Conservation (phyloP, 2,888 invertebrate genomes). For the Encarsia formosa region DNA sequence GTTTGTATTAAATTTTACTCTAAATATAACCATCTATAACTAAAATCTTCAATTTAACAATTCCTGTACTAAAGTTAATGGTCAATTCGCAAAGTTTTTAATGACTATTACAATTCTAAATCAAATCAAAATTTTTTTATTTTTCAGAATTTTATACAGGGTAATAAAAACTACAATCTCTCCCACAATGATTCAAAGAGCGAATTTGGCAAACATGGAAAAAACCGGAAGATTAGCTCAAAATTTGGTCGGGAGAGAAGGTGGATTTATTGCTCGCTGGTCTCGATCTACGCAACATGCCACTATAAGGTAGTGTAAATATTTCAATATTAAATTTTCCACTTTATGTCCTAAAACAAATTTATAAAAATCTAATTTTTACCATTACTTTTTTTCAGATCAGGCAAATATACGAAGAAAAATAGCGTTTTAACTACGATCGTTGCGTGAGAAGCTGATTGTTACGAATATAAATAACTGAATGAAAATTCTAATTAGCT, state of each 20-base stretch:
- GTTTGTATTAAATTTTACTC: no score
- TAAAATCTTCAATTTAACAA: no score
- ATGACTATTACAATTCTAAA: not conserved
- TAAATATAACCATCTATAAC: no score
- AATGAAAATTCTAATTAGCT: no score
- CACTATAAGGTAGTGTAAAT: slow-evolving; percentile 49
- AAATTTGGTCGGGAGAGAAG: slow-evolving; percentile 38
- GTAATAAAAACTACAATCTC: slow-evolving; percentile 65
- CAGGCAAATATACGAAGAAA: slow-evolving; percentile 28
- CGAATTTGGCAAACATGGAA: slow-evolving; percentile 49
- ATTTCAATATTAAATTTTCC: not conserved
- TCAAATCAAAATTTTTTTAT: not conserved
- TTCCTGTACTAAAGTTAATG: not conserved
- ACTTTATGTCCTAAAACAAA: not conserved
- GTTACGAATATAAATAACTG: no score
- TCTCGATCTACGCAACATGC: slow-evolving; percentile 47
- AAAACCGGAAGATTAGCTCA: slow-evolving; percentile 35
- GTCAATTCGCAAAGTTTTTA: not conserved
- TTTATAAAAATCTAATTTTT: not conserved
- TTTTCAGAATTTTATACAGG: slow-evolving; percentile 63
- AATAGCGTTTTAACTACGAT: slow-evolving; percentile 42
- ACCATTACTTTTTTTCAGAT: slow-evolving; percentile 17
- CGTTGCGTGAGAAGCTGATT: slow-evolving; percentile 46
- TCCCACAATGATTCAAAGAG: slow-evolving; percentile 73
- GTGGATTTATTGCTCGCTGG: slow-evolving; percentile 46